Evolutionary conservation across 2,888 invertebrate species (phyloP).

Genomic region (Ophion slaviceki): DNA sequence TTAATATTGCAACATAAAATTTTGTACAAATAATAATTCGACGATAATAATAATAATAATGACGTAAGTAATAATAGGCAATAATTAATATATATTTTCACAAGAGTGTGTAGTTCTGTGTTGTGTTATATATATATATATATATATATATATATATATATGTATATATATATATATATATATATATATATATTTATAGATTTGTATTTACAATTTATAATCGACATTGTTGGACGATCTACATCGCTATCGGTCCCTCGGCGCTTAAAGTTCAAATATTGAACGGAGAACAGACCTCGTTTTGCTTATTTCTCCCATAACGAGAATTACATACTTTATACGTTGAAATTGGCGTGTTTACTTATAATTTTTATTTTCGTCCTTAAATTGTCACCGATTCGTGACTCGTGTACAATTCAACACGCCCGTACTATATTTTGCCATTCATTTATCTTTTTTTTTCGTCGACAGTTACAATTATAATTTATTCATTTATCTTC

Average conservation of each 20-base stretch:
- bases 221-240: constrained; percentile 68
- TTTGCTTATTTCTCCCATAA: constrained; percentile 24
- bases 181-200: constrained; percentile 60
- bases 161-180: constrained; percentile 64
- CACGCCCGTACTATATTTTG: not conserved
- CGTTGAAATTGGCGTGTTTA: constrained; percentile 52
- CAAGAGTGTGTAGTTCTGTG: constrained; percentile 56
- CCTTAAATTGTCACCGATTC: constrained; percentile 21
- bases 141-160: constrained; percentile 59
- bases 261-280: constrained; percentile 76
- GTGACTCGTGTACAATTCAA: not conserved
- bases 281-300: constrained; percentile 73
- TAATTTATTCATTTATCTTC: constrained; percentile 49
- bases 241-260: constrained; percentile 64
- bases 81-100: constrained; percentile 76
- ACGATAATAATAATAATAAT: constrained; percentile 76
- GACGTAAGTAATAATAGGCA: constrained; percentile 77
- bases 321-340: constrained; percentile 48
- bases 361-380: constrained; percentile 24
- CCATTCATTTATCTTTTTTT: constrained; percentile 14
- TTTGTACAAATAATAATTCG: constrained; percentile 81
- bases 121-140: constrained; percentile 55
- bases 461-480: constrained; percentile 11
- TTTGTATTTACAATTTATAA: constrained; percentile 72
- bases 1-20: constrained; percentile 83